These are phyloP conservation scores for Geococcyx californianus DNA, from an alignment of 2,113 vertebrate genomes.

Conservation along the genomic window DNA sequence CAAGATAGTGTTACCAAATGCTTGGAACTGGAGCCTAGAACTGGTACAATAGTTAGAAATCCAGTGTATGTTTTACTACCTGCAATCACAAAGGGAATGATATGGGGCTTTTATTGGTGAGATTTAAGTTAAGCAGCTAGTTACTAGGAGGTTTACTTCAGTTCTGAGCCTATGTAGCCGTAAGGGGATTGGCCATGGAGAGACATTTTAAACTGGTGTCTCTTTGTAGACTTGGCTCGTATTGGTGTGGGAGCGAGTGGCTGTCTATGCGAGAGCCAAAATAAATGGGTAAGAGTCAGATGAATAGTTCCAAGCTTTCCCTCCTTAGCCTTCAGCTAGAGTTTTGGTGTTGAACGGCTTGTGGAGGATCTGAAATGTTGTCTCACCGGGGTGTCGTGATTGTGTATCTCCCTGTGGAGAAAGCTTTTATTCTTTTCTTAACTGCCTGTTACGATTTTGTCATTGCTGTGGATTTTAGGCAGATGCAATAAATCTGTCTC, in stretches of 20 bases:
- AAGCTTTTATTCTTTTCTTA: not conserved
- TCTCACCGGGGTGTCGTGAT: not conserved
- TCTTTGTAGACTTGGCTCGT: not conserved
- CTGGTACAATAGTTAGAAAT: not conserved
- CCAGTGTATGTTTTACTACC: not conserved
- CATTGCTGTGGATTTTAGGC: not conserved
- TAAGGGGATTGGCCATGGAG: not conserved
- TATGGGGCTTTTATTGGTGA: not conserved
- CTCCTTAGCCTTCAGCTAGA: not conserved
- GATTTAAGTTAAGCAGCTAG: not conserved
- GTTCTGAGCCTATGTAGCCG: not conserved
- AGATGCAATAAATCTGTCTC: not conserved
- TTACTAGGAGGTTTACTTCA: not conserved
- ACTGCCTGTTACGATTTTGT: not conserved
- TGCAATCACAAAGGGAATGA: not conserved
- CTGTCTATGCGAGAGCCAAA: not conserved
- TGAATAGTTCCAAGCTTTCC: not conserved
- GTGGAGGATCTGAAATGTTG: not conserved
- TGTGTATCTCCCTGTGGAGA: not conserved
- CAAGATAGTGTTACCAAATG: not conserved
- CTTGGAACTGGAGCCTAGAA: not conserved
- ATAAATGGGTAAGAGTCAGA: not conserved
- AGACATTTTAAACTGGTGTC: not conserved
- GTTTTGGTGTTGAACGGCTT: not conserved
- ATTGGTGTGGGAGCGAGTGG: not conserved